These are phyloP conservation scores for human (Homo sapiens) DNA, from an alignment of 2,113 vertebrate genomes.

Conservation along the genomic window GRCh38 chr7:72219501-72220000, in stretches of 20 bases:
- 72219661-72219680: not conserved
- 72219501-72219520: not conserved
- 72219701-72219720: not conserved
- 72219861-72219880: not conserved
- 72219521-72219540: not conserved
- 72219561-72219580: not conserved
- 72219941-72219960: not conserved
- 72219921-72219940: not conserved
- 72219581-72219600: too few species aligned
- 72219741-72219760: not conserved
- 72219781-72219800: not conserved
- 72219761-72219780: not conserved
- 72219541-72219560: not conserved
- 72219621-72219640: not conserved
- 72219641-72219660: not conserved
- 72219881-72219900: not conserved
- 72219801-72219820: not conserved
- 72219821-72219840: not conserved
- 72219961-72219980: not conserved
- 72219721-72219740: not conserved
- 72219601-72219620: not conserved
- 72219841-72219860: not conserved
- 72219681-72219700: too few species aligned
- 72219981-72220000: not conserved
- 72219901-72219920: not conserved